These are phyloP conservation scores for Drosophila dives DNA, from an alignment of 2,888 invertebrate species.

Conservation along the genomic window DNA sequence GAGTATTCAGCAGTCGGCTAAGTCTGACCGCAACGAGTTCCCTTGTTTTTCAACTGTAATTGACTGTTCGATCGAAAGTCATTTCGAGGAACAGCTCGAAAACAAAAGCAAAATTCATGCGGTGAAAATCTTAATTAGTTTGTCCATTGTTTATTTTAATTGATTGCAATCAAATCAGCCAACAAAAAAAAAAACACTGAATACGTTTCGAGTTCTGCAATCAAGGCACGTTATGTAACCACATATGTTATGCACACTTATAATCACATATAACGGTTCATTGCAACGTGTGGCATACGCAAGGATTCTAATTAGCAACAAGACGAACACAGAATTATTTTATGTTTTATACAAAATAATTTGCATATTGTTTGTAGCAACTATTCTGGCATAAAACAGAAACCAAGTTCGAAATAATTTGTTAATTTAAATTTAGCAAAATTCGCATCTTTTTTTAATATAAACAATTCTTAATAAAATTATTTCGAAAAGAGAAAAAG, in stretches of 20 bases:
- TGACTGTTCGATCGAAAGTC: background rate
- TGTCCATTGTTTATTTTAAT: background rate
- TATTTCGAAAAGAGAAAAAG: no score
- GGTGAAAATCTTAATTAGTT: background rate
- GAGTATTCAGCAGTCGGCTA: background rate
- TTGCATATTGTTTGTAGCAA: background rate
- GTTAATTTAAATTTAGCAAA: background rate
- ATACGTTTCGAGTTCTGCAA: background rate
- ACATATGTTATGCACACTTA: no score
- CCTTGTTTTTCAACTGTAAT: background rate
- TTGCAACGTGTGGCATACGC: slow-evolving; percentile 38
- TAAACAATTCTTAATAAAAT: no score
- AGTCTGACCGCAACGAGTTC: background rate
- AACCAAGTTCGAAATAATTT: background rate
- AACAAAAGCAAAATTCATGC: no score
- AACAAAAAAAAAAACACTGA: no score
- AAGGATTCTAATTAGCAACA: background rate
- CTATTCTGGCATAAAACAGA: background rate
- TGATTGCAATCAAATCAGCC: background rate
- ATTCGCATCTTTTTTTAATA: background rate
- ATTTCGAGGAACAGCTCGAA: background rate
- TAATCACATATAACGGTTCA: slow-evolving; percentile 30
- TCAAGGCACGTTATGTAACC: background rate
- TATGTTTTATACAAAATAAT: background rate
- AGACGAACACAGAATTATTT: background rate